A percentile compares a stretch with the other conserved stretches of the same genome.
Evolutionary conservation across 1,140 invertebrate species (phyloP).

Genomic region (Trinorchestia longiramus): DNA sequence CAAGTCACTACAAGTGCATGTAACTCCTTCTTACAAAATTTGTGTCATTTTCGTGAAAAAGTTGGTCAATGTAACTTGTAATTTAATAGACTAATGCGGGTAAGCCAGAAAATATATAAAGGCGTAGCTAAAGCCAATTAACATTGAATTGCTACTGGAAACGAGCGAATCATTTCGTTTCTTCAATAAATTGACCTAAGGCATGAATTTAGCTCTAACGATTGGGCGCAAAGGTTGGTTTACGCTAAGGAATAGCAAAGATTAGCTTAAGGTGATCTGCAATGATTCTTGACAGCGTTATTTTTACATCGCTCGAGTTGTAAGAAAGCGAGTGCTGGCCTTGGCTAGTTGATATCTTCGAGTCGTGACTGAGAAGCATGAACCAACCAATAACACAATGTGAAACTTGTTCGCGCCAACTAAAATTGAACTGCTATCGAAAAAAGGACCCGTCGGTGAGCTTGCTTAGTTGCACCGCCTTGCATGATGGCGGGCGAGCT

Average conservation of each 20-base stretch:
- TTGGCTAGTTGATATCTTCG: background rate
- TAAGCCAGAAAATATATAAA: background rate
- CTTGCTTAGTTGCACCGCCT: constrained; percentile 1
- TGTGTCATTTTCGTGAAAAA: background rate
- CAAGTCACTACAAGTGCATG: background rate
- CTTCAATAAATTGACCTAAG: too few relatives aligned
- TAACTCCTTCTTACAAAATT: background rate
- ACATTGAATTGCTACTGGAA: too few relatives aligned
- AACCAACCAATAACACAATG: background rate
- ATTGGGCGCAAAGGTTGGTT: too few relatives aligned
- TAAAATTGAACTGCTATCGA: background rate
- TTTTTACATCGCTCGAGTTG: too few relatives aligned
- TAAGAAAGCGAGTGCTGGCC: too few relatives aligned
- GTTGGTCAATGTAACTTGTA: background rate
- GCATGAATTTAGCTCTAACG: too few relatives aligned
- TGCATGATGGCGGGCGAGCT: background rate
- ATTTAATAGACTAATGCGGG: background rate
- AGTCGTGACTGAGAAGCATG: background rate
- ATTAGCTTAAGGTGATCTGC: too few relatives aligned
- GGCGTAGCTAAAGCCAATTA: too few relatives aligned
- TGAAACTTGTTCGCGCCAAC: background rate
- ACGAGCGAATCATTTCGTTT: too few relatives aligned
- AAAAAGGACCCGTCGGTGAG: background rate
- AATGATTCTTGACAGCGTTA: too few relatives aligned
- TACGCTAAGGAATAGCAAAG: too few relatives aligned